Base-by-base conservation (phyloP, 35 echinoderm and acorn worm species). In the Nesometra sesokonis region DNA sequence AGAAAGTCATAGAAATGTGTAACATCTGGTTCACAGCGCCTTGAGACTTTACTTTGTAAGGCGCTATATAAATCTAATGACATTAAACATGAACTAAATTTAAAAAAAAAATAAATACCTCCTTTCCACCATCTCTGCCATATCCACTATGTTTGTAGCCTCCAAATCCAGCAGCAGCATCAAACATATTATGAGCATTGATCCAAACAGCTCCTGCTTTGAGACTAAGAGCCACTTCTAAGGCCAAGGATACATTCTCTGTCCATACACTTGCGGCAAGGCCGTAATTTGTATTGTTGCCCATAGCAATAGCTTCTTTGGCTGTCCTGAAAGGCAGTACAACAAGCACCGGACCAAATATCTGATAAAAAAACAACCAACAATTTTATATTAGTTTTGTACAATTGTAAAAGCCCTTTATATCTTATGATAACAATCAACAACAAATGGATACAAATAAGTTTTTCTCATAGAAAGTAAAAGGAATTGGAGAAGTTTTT, bases 181-280 rank as follows among this genome's bases (percentile, higher is more conserved):
- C 96, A 92, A 99, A 99, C 90, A 99, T 94, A 39, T 99, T 99
- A 76, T 99, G 96, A 15, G 86, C 87, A 81, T 99, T 99, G 23
- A 99, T 85, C 96, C 96, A 99, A 27, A 99, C 90, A 29, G 90
- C 87, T 37, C 96, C 96, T 35, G 96, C 96, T 77, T 99, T 99
- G 80, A 99, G 38, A 37, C 92, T 92, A 34, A 99, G 78, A 19
- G 96, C 90, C 3, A 92, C 96, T 39, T 99, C 96, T 8, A 99
- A 81, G 17, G 77, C 96, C 7, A 99, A 88, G 35, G 93, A 90
- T 32, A 99, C 85, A 83, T 94, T 99, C 88, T 99, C 96, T 32
- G 96, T 99, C 96, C 96, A 99, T 31, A 99, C 96, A 77, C 92
- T 99, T 19, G 93, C 96, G 0, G 89, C 96, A 32, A 99, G 85